Conservation (phyloP, 2,113 vertebrate genomes). For the Phalacrocorax brasilianus region DNA sequence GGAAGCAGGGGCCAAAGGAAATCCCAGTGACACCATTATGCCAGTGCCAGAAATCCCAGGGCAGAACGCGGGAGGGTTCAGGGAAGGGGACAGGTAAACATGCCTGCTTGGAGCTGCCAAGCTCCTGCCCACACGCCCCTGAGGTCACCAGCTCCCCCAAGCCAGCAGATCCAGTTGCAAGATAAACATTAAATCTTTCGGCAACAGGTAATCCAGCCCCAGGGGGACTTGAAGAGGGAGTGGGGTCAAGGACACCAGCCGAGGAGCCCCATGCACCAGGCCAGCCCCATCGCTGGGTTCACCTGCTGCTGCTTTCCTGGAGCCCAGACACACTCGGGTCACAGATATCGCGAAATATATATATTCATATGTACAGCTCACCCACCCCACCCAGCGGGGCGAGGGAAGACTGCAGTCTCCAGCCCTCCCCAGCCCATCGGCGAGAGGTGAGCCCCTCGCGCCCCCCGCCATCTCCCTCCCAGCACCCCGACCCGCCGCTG, state of each 20-base stretch:
- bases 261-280: fast-evolving
- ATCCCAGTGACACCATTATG: fast-evolving
- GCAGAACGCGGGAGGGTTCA: not conserved
- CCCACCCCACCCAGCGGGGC: not conserved
- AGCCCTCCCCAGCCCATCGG: not conserved
- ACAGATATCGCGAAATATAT: not conserved
- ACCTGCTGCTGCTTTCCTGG: not conserved
- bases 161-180: not conserved
- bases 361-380: not conserved
- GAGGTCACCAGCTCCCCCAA: not conserved
- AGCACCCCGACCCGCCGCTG: fast-evolving
- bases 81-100: not conserved
- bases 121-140: not conserved
- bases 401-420: not conserved
- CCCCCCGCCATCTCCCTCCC: too few relatives aligned
- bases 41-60: not conserved
- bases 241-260: not conserved
- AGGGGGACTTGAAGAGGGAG: fast-evolving
- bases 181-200: fast-evolving
- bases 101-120: not conserved
- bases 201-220: not conserved
- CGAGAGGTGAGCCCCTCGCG: not conserved
- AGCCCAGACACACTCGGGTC: fast-evolving
- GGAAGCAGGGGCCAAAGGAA: not conserved
- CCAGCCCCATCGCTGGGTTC: not conserved